phyloP scores from a whole-genome alignment of 2,888 invertebrate genomes.

The Cryptus viduatorius region DNA sequence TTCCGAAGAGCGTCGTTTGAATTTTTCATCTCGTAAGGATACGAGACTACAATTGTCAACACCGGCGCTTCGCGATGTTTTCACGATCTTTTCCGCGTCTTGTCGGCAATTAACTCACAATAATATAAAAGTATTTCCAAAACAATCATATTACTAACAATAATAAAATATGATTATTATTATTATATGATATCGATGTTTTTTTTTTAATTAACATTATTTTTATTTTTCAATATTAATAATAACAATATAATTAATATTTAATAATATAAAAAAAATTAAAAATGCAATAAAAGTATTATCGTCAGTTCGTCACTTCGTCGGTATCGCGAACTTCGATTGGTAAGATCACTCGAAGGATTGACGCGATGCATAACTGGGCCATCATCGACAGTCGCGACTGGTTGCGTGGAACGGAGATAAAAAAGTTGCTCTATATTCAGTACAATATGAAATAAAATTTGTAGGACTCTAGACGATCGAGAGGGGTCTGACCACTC shows the following conservation, averaged over 20 bases:
- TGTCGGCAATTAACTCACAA: too few species aligned
- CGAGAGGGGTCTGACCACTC: slow-evolving; percentile 50
- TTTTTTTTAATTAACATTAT: not conserved
- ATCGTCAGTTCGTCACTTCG: not conserved
- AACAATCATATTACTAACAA: too few species aligned
- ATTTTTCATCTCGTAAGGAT: too few species aligned
- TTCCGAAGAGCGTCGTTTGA: too few species aligned
- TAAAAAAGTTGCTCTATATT: not conserved
- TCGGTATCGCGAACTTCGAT: not conserved
- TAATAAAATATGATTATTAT: too few species aligned
- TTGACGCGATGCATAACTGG: not conserved
- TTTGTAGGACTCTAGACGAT: slow-evolving; percentile 44
- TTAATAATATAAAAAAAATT: too few species aligned
- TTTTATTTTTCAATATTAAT: not conserved
- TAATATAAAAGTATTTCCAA: too few species aligned
- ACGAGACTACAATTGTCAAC: too few species aligned
- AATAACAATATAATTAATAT: not conserved
- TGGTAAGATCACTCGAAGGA: not conserved
- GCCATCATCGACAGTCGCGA: not conserved
- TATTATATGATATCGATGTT: not conserved
- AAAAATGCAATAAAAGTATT: not conserved
- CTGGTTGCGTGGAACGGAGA: not conserved
- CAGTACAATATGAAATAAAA: slow-evolving; percentile 36
- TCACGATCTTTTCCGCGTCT: too few species aligned
- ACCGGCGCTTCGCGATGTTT: too few species aligned